phyloP scores from a whole-genome alignment of 2,888 invertebrate species.

The Lasioglossum zephyrum region DNA sequence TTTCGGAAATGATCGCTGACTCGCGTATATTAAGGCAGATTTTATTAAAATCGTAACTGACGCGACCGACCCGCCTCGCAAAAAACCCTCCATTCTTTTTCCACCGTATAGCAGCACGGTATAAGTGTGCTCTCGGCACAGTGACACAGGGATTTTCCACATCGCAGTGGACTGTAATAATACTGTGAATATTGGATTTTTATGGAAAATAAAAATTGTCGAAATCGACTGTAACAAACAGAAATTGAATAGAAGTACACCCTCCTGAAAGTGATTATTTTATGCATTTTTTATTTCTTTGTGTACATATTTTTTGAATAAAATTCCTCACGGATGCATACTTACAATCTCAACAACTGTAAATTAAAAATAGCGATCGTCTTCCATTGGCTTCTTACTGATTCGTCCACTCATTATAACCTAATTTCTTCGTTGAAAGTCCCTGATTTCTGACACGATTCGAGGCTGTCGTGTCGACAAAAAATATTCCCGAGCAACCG shows the following conservation, averaged over 20 bases:
- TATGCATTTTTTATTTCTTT: too few species aligned
- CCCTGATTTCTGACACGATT: background rate
- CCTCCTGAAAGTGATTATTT: too few species aligned
- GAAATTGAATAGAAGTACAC: too few species aligned
- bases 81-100: background rate
- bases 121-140: background rate
- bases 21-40: conserved; percentile 1
- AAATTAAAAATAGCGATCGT: background rate
- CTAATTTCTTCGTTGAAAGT: background rate
- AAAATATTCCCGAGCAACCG: background rate
- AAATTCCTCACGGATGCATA: too few species aligned
- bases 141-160: background rate
- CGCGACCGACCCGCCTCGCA: background rate
- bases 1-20: background rate
- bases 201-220: background rate
- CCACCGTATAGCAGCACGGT: background rate
- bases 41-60: conserved; percentile 4
- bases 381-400: too few species aligned
- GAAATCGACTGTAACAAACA: background rate
- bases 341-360: too few species aligned
- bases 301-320: too few species aligned
- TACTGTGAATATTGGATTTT: background rate
- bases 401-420: background rate
- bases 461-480: background rate
- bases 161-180: background rate